A percentile compares a stretch with the other conserved stretches of the same genome.
Conservation (phyloP, 2,888 invertebrate species). For the Phrixothrix hirtus region DNA sequence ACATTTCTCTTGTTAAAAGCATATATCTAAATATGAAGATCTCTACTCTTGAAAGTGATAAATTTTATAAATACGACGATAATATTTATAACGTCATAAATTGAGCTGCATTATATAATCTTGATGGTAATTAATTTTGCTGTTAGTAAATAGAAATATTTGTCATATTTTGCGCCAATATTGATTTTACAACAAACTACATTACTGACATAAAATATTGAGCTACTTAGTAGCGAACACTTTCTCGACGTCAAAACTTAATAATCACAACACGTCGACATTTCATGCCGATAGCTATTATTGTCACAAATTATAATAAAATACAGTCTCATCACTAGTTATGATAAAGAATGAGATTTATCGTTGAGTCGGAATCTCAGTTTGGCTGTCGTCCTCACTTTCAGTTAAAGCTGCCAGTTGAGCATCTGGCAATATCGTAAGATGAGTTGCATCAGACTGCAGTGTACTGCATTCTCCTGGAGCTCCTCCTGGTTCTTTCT, state of each 20-base stretch:
- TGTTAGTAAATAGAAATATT: too few species aligned
- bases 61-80: too few species aligned
- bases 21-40: slow-evolving; percentile 15
- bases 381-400: slow-evolving; percentile 62
- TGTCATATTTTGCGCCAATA: too few species aligned
- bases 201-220: slow-evolving; percentile 6
- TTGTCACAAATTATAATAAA: slow-evolving; percentile 28
- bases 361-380: slow-evolving; percentile 47
- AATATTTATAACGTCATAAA: too few species aligned
- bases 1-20: slow-evolving; percentile 21
- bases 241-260: slow-evolving; percentile 4
- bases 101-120: too few species aligned
- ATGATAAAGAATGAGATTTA: slow-evolving; percentile 35
- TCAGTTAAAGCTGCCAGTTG: slow-evolving; percentile 61
- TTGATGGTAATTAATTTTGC: too few species aligned
- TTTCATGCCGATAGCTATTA: slow-evolving; percentile 29
- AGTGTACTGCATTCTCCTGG: slow-evolving; percentile 71
- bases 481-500: slow-evolving; percentile 59
- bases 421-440: slow-evolving; percentile 74
- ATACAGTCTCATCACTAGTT: slow-evolving; percentile 17
- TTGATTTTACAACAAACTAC: background rate
- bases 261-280: slow-evolving; percentile 31
- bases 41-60: slow-evolving; percentile 15
- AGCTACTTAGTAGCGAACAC: slow-evolving; percentile 26
- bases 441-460: slow-evolving; percentile 77